Percentiles rank a stretch among this genome's conserved stretches.
These are phyloP conservation scores for Habroteleia sp. DNA, from an alignment of 2,888 invertebrate genomes.

Conservation along the genomic window DNA sequence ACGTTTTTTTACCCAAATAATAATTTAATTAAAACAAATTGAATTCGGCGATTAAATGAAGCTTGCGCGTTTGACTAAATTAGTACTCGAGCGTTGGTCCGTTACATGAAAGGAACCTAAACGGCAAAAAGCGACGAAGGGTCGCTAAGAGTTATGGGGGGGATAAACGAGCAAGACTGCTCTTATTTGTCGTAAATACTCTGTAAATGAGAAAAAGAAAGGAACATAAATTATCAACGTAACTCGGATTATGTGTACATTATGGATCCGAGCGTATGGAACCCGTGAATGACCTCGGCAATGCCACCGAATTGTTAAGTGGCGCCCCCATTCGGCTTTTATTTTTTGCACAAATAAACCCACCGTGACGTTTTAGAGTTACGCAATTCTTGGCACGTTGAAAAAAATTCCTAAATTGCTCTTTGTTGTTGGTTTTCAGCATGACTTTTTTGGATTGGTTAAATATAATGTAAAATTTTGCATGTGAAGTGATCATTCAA, in stretches of 20 bases:
- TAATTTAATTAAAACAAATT: constrained; percentile 41
- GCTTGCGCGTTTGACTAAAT: constrained; percentile 43
- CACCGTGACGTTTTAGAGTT: too few species aligned
- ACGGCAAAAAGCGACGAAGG: constrained; percentile 22
- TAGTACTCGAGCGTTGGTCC: constrained; percentile 30
- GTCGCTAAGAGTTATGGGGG: constrained; percentile 20
- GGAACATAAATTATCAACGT: constrained; percentile 32
- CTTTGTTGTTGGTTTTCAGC: too few species aligned
- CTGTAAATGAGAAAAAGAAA: constrained; percentile 47
- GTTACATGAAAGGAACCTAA: constrained; percentile 19
- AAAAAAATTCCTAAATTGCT: too few species aligned
- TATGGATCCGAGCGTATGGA: constrained; percentile 15
- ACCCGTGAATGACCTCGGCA: constrained; percentile 8
- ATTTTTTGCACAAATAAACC: too few species aligned
- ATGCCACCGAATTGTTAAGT: constrained; percentile 14
- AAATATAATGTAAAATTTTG: too few species aligned
- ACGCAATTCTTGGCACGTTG: too few species aligned
- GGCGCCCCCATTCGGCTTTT: constrained; percentile 13
- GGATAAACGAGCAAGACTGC: constrained; percentile 30
- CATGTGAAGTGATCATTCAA: too few species aligned
- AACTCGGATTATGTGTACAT: constrained; percentile 23
- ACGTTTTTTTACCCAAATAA: constrained; percentile 2
- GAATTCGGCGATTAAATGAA: constrained; percentile 42
- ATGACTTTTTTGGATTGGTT: too few species aligned
- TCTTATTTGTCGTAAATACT: constrained; percentile 47